These are phyloP conservation scores for Zingel zingel DNA, from an alignment of 2,113 vertebrate genomes.

Conservation along the genomic window DNA sequence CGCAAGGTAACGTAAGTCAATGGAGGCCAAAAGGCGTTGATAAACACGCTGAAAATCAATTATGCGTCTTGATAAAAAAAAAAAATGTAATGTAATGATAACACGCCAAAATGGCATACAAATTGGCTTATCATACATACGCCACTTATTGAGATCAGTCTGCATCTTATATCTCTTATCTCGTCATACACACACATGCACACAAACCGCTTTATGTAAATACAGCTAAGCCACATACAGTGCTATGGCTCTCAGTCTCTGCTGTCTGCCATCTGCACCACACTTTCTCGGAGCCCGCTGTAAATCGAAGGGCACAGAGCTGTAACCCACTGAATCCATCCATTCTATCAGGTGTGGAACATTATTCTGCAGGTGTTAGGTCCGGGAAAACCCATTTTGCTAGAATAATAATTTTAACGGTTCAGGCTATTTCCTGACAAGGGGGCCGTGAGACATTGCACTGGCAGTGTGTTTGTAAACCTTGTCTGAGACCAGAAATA, in stretches of 20 bases:
- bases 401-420: slow-evolving; percentile 55
- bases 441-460: slow-evolving; percentile 41
- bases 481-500: slow-evolving; percentile 63
- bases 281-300: background rate
- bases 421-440: slow-evolving; percentile 48
- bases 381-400: slow-evolving; percentile 47
- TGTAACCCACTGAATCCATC: slow-evolving; percentile 41
- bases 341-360: slow-evolving; percentile 34
- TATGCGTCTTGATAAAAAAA: no score
- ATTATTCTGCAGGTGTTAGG: slow-evolving; percentile 51
- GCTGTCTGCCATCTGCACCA: background rate
- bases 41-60: no score
- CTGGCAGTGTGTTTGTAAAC: slow-evolving; percentile 66
- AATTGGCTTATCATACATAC: no score
- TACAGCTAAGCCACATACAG: background rate
- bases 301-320: slow-evolving; percentile 30
- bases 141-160: no score
- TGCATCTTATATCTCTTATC: no score
- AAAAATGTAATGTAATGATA: no score
- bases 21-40: no score
- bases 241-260: background rate
- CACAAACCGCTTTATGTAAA: background rate
- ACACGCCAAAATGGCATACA: no score
- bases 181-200: background rate
- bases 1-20: no score